Conservation (phyloP, 2,888 invertebrate genomes). For the Hydrotaea diabolus region DNA sequence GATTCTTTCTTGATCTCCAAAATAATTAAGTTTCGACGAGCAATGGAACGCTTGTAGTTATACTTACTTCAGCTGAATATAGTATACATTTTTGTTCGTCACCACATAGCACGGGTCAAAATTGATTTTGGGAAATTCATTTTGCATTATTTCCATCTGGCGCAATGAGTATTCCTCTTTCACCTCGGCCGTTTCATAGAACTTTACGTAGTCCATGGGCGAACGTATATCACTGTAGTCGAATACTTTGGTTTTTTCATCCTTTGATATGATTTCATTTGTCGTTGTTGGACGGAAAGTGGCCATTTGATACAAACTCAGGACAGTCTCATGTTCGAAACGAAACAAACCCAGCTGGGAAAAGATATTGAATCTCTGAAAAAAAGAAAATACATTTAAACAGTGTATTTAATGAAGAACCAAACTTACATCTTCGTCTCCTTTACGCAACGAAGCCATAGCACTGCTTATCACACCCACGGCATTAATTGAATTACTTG, state of each 20-base stretch:
- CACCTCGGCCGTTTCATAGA: slow-evolving; percentile 75
- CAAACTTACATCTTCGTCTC: slow-evolving; percentile 77
- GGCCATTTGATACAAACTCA: slow-evolving; percentile 79
- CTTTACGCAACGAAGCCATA: slow-evolving; percentile 78
- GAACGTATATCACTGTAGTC: slow-evolving; percentile 77
- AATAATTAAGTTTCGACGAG: no score
- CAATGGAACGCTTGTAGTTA: no score
- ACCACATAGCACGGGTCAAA: slow-evolving; percentile 80
- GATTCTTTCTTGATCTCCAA: no score
- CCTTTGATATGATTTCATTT: slow-evolving; percentile 73
- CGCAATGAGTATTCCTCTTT: slow-evolving; percentile 75
- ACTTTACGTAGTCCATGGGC: slow-evolving; percentile 78
- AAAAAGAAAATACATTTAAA: slow-evolving; percentile 3
- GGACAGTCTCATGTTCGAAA: slow-evolving; percentile 79
- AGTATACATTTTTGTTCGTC: slow-evolving; percentile 80
- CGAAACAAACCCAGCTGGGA: slow-evolving; percentile 78
- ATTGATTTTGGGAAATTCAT: slow-evolving; percentile 79
- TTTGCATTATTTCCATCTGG: slow-evolving; percentile 79
- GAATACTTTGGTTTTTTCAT: slow-evolving; percentile 76
- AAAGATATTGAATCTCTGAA: slow-evolving; percentile 76
- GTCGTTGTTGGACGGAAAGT: slow-evolving; percentile 71
- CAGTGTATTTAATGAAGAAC: not conserved
- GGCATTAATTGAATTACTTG: slow-evolving; percentile 76
- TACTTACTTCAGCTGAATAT: slow-evolving; percentile 77
- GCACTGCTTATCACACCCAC: slow-evolving; percentile 80